phyloP scores from a whole-genome alignment of 2,797 vertebrate species.

The Notoglanidium macrostoma region DNA sequence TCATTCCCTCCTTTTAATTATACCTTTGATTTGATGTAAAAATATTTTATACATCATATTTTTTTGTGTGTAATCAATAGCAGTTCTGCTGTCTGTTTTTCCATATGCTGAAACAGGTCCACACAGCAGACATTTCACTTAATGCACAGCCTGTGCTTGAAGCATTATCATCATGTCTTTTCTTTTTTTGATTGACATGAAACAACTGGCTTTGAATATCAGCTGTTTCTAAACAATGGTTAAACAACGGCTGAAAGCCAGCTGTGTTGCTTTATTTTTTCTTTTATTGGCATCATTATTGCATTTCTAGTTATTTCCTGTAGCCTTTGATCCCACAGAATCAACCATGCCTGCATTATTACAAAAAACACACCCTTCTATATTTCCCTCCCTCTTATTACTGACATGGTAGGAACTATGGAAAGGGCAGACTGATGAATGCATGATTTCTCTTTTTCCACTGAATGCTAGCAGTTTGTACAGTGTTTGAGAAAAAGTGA shows the following conservation, averaged over 20 bases:
- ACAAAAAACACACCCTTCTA: conserved; percentile 30
- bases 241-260: not conserved
- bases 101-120: not conserved
- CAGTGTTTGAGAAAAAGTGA: conserved; percentile 24
- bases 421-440: conserved; percentile 36
- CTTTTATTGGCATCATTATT: not conserved
- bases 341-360: not conserved
- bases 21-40: not conserved
- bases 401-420: conserved; percentile 22
- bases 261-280: not conserved
- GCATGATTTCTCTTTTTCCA: not conserved
- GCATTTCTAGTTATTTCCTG: not conserved
- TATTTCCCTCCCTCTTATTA: conserved; percentile 36
- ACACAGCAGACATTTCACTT: not conserved
- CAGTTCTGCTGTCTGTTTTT: not conserved
- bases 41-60: not conserved
- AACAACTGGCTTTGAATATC: not conserved
- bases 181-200: not conserved
- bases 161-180: not conserved
- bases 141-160: not conserved
- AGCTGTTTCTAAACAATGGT: not conserved
- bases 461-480: conserved; percentile 22
- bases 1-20: not conserved
- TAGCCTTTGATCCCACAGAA: conserved; percentile 15
- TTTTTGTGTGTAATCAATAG: not conserved